phyloP scores from a whole-genome alignment of 2,113 vertebrate genomes.

The Eidolon helvum region DNA sequence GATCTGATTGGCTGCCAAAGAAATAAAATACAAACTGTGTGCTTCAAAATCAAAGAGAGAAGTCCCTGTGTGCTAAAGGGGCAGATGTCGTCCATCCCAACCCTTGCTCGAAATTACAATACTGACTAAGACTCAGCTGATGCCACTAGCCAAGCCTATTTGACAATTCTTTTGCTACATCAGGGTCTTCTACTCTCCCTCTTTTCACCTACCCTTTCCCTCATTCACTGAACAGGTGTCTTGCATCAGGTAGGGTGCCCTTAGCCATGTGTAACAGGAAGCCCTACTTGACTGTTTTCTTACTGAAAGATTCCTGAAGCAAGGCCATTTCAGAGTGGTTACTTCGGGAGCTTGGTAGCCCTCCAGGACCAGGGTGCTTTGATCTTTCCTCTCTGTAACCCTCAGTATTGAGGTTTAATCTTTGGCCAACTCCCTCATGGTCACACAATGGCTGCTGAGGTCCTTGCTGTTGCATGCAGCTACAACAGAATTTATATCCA shows the following conservation, averaged over 20 bases:
- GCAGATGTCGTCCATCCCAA: not conserved
- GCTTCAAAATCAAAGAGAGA: not conserved
- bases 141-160: not conserved
- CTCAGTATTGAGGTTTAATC: not conserved
- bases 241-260: not conserved
- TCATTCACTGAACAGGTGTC: not conserved
- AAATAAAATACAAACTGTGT: not conserved
- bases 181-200: not conserved
- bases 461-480: not conserved
- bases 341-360: not conserved
- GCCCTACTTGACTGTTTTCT: slow-evolving; percentile 22
- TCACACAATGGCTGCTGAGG: slow-evolving; percentile 28
- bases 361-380: not conserved
- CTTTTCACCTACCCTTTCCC: not conserved
- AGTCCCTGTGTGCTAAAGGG: not conserved
- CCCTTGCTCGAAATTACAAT: not conserved
- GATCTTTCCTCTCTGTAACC: not conserved
- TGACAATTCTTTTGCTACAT: not conserved
- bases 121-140: not conserved
- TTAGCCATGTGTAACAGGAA: slow-evolving; percentile 26
- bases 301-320: slow-evolving; percentile 47
- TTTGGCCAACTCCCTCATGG: not conserved
- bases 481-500: not conserved
- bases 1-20: not conserved
- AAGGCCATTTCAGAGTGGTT: slow-evolving; percentile 3